These are phyloP conservation scores for Sarotherodon lohbergeri DNA, from an alignment of 2,113 vertebrate species.

Conservation along the genomic window DNA sequence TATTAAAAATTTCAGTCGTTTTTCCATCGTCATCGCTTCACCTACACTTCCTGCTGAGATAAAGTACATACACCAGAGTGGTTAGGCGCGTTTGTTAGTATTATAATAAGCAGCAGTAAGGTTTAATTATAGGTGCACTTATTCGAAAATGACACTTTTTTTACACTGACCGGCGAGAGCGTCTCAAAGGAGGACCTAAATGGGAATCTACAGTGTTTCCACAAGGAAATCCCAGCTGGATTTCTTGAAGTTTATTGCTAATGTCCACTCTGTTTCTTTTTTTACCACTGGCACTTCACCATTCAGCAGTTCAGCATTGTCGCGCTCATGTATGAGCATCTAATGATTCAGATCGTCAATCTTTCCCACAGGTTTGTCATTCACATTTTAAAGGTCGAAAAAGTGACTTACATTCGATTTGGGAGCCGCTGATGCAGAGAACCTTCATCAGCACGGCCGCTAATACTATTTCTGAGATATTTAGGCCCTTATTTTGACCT, in stretches of 20 bases:
- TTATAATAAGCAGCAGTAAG: slow-evolving; percentile 38
- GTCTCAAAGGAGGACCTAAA: not conserved
- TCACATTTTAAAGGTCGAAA: slow-evolving; percentile 37
- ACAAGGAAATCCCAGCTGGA: not conserved
- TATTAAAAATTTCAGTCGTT: not conserved
- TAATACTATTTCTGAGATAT: not conserved
- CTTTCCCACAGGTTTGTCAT: not conserved
- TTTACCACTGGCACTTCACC: not conserved
- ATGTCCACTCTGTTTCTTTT: not conserved
- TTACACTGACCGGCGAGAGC: not conserved
- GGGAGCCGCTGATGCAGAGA: not conserved
- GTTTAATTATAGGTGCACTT: slow-evolving; percentile 7
- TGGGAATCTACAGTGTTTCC: slow-evolving; percentile 28
- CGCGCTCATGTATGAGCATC: not conserved
- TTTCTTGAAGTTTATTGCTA: slow-evolving; percentile 41
- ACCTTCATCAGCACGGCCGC: not conserved
- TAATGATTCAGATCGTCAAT: not conserved
- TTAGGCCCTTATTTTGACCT: not conserved
- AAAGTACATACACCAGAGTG: not conserved
- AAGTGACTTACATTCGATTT: slow-evolving; percentile 19
- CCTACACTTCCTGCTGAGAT: not conserved
- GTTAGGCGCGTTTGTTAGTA: slow-evolving; percentile 24
- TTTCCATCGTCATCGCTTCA: not conserved
- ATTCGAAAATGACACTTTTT: not conserved
- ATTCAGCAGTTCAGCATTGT: not conserved